Evolutionary conservation across 2,113 vertebrate genomes (phyloP).

Genomic region (Leptobrachium leishanense): DNA sequence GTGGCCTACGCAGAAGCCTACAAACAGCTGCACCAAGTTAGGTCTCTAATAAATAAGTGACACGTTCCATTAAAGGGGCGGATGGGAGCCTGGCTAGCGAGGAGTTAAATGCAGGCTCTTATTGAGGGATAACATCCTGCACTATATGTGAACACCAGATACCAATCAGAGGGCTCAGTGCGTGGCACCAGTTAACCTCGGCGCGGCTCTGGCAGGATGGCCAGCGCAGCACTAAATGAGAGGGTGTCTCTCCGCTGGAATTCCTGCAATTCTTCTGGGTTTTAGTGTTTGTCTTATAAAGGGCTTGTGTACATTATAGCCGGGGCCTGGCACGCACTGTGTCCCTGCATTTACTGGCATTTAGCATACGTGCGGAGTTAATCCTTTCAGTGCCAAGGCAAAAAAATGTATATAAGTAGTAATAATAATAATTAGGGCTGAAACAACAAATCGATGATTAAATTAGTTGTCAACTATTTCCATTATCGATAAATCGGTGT

Average conservation of each 20-base stretch:
- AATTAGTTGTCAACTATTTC: too few relatives aligned
- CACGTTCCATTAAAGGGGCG: not conserved
- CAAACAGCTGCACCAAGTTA: too few relatives aligned
- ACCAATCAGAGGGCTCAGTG: constrained; percentile 30
- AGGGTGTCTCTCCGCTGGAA: constrained; percentile 36
- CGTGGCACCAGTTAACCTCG: constrained; percentile 34
- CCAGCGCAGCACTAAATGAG: constrained; percentile 30
- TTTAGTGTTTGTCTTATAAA: constrained; percentile 35
- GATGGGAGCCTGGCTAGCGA: not conserved
- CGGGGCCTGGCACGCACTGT: constrained; percentile 10
- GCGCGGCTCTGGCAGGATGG: constrained; percentile 25
- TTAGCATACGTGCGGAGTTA: constrained; percentile 7
- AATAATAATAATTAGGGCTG: too few relatives aligned
- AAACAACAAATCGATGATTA: too few relatives aligned
- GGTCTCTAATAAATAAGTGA: too few relatives aligned
- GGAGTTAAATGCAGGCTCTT: constrained; percentile 16
- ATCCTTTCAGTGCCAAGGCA: not conserved
- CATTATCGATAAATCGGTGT: too few relatives aligned
- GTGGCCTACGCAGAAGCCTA: too few relatives aligned
- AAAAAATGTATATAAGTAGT: too few relatives aligned
- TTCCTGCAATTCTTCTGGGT: constrained; percentile 46
- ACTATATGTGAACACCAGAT: constrained; percentile 24
- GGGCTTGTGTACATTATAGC: constrained; percentile 45
- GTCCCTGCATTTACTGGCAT: constrained; percentile 25
- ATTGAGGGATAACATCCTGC: constrained; percentile 2